Conservation (phyloP, 2,113 vertebrate species). For the Chelonoidis abingdonii region DNA sequence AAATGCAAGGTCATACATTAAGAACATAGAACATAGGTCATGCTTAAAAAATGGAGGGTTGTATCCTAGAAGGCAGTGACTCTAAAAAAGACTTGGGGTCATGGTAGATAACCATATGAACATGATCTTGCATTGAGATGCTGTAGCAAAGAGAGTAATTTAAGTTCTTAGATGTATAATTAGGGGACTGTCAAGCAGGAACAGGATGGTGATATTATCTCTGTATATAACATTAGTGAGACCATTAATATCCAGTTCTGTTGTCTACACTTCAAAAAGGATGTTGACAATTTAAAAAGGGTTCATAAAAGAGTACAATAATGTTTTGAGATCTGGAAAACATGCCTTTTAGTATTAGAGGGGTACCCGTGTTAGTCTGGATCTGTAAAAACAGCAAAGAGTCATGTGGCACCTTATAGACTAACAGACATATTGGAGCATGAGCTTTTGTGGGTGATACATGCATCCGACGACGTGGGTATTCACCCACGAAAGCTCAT, state of each 20-base stretch:
- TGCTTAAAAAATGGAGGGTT: not conserved
- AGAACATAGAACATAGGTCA: not conserved
- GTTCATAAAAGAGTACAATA: not conserved
- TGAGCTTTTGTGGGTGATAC: too few relatives aligned
- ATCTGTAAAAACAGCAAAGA: too few relatives aligned
- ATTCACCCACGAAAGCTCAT: too few relatives aligned
- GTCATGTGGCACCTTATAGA: too few relatives aligned
- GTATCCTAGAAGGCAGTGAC: not conserved
- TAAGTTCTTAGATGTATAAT: not conserved
- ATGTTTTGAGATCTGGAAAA: not conserved
- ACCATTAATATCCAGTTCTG: not conserved
- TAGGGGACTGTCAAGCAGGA: not conserved
- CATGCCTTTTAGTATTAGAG: not conserved
- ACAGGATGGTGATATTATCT: not conserved
- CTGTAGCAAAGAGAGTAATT: not conserved
- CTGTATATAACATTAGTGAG: not conserved
- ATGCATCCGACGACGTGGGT: too few relatives aligned
- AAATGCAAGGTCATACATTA: not conserved
- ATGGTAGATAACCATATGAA: not conserved
- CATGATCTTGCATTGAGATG: not conserved
- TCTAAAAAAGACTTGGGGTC: not conserved
- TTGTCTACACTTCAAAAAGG: not conserved
- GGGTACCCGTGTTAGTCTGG: too few relatives aligned
- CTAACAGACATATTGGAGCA: too few relatives aligned
- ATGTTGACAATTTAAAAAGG: not conserved